These are phyloP conservation scores for Sinocyclocheilus rhinocerous DNA, from an alignment of 2,113 vertebrate genomes.

Conservation along the genomic window DNA sequence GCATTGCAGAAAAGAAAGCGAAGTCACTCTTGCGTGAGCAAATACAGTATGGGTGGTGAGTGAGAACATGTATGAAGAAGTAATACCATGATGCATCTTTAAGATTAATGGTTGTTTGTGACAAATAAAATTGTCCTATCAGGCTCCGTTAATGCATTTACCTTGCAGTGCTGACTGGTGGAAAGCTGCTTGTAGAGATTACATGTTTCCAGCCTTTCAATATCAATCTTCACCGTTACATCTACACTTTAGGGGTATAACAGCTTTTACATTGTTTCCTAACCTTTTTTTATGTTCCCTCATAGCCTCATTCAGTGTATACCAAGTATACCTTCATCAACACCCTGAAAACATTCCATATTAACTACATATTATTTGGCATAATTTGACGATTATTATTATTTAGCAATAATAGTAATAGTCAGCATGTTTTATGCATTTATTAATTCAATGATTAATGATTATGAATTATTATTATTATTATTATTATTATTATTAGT, in stretches of 20 bases:
- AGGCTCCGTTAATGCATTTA: not conserved
- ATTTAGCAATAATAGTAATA: too few species aligned
- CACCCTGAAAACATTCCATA: not conserved
- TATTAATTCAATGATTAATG: too few species aligned
- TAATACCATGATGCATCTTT: not conserved
- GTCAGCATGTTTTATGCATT: too few species aligned
- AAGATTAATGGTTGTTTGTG: not conserved
- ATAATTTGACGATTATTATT: not conserved
- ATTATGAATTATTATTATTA: too few species aligned
- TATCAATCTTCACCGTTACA: not conserved
- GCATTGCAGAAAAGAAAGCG: constrained; percentile 64
- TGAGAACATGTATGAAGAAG: constrained; percentile 43
- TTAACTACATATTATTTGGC: not conserved
- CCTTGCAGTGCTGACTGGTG: not conserved
- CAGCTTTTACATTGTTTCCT: not conserved
- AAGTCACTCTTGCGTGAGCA: constrained; percentile 70
- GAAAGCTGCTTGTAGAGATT: not conserved
- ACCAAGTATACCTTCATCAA: not conserved
- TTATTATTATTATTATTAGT: too few species aligned
- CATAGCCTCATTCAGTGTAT: not conserved
- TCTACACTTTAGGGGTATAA: not conserved
- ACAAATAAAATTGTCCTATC: not conserved
- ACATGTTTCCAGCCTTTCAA: not conserved
- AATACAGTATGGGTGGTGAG: constrained; percentile 59
- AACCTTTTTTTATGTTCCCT: not conserved